phyloP scores from a whole-genome alignment of 1,140 invertebrate genomes.

The Bombus affinis region DNA sequence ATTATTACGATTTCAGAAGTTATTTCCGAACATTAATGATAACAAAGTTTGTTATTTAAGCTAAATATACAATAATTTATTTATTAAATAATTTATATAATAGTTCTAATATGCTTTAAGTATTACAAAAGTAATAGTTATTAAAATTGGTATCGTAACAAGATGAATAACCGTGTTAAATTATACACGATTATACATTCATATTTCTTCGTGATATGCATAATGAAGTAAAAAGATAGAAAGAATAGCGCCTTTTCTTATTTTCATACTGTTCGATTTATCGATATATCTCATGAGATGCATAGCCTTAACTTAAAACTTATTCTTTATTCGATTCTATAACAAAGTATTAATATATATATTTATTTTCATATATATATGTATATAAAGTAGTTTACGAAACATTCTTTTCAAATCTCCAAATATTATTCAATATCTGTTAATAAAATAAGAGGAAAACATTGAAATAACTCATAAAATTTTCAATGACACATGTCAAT shows the following conservation, averaged over 20 bases:
- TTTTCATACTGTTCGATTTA: constrained; percentile 1
- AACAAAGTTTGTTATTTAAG: not conserved
- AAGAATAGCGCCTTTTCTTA: not conserved
- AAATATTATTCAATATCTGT: not conserved
- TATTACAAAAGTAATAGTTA: not conserved
- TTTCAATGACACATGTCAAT: constrained; percentile 1
- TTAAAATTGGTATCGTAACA: not conserved
- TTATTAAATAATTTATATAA: not conserved
- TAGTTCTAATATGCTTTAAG: too few relatives aligned
- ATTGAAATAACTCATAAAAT: not conserved
- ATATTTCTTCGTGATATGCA: not conserved
- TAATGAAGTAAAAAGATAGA: not conserved
- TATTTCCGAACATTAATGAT: not conserved
- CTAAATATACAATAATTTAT: not conserved
- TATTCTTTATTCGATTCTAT: not conserved
- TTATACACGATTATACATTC: not conserved
- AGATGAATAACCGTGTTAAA: not conserved
- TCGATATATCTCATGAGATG: not conserved
- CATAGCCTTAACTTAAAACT: not conserved
- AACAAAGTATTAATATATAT: not conserved
- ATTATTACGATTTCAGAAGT: not conserved
- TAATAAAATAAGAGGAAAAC: too few relatives aligned
- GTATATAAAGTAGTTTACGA: not conserved
- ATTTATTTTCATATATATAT: not conserved
- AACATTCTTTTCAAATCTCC: not conserved